Base-by-base conservation (phyloP, 2,888 invertebrate genomes). In the Athalia cordata region DNA sequence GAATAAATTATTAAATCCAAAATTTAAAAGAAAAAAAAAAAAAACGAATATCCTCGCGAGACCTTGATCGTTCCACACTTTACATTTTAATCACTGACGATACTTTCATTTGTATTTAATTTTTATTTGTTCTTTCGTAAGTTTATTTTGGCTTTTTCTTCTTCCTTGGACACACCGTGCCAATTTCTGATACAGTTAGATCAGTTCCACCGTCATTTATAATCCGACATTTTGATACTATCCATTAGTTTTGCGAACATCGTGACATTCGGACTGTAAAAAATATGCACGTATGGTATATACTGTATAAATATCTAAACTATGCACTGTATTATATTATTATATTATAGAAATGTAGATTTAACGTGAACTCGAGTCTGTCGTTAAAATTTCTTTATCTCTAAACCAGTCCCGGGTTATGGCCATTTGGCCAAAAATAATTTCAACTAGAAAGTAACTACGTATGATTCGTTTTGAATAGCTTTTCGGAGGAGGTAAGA, bases 361-460 rank as follows among this genome's bases (percentile, higher is more conserved):
- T 57, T 6, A 8, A 72, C 59, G 45, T 13, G 6, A 59, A 72
- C 11, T 45, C 45, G 47, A 55, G 68, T 57, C 57, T 67, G 66
- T 49, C 47, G 57, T 72, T 59, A 72, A 59, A 55, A 59, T 72
- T 47, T 47, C 72, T 47, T 72, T 15, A 68, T 8, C 55, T 67
- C 70, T 45, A 59, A 47, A 29, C 57, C 59, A 5, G 47, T 70
- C 70, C 50, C 70, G 15, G 11, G 29, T 70, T 72, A 72, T 52
- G 72, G 15, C 59, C 45, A 13, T 59, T 59, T 47, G 47, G 59
- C 72, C 72, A 59, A 72, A 72, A 59, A 57, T 72, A 72, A 72
- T 59, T 72, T 59, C 49, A 72, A 72, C 72, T 72, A 72, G 72
- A 72, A 72, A 72, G 72, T 72, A 55, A 72, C 72, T 29, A 29